Evolutionary conservation across 2,797 vertebrate genomes (phyloP).

Genomic region (Pseudopleuronectes americanus): DNA sequence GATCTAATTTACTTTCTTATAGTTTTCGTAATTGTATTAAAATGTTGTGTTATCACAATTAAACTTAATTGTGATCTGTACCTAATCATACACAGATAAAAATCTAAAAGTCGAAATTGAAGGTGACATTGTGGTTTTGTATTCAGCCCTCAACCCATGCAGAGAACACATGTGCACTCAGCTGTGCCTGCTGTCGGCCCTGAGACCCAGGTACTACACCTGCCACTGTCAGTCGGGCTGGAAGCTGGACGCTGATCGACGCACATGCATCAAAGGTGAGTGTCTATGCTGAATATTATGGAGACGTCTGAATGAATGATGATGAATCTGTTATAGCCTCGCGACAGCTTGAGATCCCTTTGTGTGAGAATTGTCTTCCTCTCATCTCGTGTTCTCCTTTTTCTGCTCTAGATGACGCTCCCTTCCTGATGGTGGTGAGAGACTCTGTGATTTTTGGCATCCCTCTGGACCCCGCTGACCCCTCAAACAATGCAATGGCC

Average conservation of each 20-base stretch:
- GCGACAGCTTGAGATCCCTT: neutral
- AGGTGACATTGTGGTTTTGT: conserved; percentile 45
- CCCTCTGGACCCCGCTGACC: conserved; percentile 78
- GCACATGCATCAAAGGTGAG: conserved; percentile 90
- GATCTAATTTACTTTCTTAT: too few relatives aligned
- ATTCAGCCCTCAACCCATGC: conserved; percentile 88
- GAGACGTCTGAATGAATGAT: too few relatives aligned
- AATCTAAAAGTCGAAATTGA: neutral
- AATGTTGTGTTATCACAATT: too few relatives aligned
- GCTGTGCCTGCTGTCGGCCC: conserved; percentile 89
- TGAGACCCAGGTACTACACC: conserved; percentile 86
- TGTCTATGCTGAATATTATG: neutral
- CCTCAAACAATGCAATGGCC: conserved; percentile 81
- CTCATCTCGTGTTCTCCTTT: neutral
- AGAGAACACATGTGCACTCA: conserved; percentile 86
- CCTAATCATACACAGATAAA: neutral
- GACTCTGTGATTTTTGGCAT: conserved; percentile 80
- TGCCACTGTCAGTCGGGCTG: conserved; percentile 95
- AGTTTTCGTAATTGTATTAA: too few relatives aligned
- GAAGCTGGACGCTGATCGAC: conserved; percentile 85
- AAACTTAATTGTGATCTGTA: too few relatives aligned
- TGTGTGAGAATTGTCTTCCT: conserved; percentile 13
- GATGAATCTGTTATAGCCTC: too few relatives aligned
- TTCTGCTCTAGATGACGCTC: conserved; percentile 64
- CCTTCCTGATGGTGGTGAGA: conserved; percentile 83